These are phyloP conservation scores for Cataglyphis hispanica DNA, from an alignment of 1,140 invertebrate species.

Conservation along the genomic window DNA sequence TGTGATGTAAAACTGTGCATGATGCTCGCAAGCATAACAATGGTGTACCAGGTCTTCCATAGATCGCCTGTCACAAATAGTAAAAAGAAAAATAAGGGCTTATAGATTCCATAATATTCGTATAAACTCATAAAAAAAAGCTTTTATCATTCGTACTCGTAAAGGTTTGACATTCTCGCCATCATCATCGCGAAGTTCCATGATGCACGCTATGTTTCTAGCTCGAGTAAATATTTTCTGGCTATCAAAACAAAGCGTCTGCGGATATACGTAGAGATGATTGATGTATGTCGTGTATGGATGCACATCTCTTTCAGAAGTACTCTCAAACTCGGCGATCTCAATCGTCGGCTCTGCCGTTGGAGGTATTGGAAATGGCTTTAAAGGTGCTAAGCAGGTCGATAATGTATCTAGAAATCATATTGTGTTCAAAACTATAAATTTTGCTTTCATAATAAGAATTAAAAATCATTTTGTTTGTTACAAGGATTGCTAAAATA, in stretches of 20 bases:
- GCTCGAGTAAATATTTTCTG: constrained; percentile 96
- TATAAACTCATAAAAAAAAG: not conserved
- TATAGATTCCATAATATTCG: not conserved
- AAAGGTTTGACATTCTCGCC: constrained; percentile 90
- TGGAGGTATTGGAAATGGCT: constrained; percentile 93
- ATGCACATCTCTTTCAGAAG: constrained; percentile 90
- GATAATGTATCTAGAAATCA: constrained; percentile 91
- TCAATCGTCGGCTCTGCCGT: constrained; percentile 91
- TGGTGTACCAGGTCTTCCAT: constrained; percentile 90
- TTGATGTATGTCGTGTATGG: constrained; percentile 94
- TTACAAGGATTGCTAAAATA: constrained; percentile 9
- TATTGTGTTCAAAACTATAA: constrained; percentile 39
- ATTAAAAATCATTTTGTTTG: not conserved
- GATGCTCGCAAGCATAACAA: constrained; percentile 89
- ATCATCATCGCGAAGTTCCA: constrained; percentile 95
- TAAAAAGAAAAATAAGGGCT: not conserved
- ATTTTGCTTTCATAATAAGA: not conserved
- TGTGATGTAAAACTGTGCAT: constrained; percentile 93
- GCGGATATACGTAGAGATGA: constrained; percentile 96
- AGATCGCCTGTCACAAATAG: constrained; percentile 89
- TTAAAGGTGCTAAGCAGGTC: constrained; percentile 92
- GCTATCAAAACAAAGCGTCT: constrained; percentile 95
- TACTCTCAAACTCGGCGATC: constrained; percentile 93
- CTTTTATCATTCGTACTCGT: constrained; percentile 86
- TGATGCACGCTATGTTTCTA: constrained; percentile 95